Evolutionary conservation across 2,888 invertebrate species (phyloP).

Genomic region (Stomorhina lunata): DNA sequence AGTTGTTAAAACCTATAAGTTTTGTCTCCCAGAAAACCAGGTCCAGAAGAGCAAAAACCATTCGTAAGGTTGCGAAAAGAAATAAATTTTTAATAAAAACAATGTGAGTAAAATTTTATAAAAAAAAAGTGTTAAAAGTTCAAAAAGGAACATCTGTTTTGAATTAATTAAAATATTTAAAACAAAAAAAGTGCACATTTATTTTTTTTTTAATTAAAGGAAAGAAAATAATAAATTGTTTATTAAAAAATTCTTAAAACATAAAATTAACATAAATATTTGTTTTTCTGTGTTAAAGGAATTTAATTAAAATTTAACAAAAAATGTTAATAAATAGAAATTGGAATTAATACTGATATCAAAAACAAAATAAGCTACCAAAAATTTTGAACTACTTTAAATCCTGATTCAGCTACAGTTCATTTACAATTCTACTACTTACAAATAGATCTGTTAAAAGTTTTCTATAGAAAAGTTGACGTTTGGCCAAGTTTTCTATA

Average conservation of each 20-base stretch:
- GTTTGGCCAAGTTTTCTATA: too few species aligned
- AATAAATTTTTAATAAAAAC: slow-evolving; percentile 80
- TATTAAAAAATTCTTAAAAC: neutral
- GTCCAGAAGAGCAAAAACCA: slow-evolving; percentile 86
- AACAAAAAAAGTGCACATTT: too few species aligned
- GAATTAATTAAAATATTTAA: too few species aligned
- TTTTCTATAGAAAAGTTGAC: too few species aligned
- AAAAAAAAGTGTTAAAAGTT: neutral
- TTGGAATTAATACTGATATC: too few species aligned
- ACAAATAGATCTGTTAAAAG: too few species aligned
- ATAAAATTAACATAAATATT: neutral
- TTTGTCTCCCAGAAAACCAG: slow-evolving; percentile 9
- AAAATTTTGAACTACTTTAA: neutral
- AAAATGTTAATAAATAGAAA: neutral
- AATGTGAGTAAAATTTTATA: slow-evolving; percentile 48
- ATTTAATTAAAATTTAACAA: neutral
- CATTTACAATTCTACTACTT: too few species aligned
- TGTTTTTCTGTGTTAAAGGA: slow-evolving; percentile 1
- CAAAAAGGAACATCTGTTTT: neutral
- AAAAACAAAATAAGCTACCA: too few species aligned
- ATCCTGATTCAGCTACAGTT: too few species aligned
- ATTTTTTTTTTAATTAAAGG: neutral
- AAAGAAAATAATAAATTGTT: neutral
- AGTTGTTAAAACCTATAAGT: slow-evolving; percentile 55
- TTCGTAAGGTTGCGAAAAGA: slow-evolving; percentile 93